Evolutionary conservation across 2,888 invertebrate species (phyloP), one percentile per base, ranked within the genome.

Genomic region (Bhutanitis thaidina): DNA sequence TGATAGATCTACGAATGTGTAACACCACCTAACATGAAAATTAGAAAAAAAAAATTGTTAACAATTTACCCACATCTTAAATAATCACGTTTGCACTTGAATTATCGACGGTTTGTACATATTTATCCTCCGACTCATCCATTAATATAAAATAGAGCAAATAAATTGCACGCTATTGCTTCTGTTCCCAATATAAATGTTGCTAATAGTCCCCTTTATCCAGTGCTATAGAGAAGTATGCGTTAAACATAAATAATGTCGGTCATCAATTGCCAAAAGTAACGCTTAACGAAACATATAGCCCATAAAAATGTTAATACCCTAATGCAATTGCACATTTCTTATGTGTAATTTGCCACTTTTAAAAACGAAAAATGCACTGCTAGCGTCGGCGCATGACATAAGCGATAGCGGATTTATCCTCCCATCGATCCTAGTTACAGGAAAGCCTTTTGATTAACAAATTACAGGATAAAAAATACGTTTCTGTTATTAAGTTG

Each of bases 301-400:
- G 83, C 70, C 85, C 77, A 86, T 88, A 85, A 87, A 87, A 81
- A 87, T 87, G 87, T 86, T 83, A 88, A 89, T 89, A 80, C 82
- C 57, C 69, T 78, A 83, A 85, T 87, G 79, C 80, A 75, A 85
- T 71, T 84, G 87, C 82, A 80, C 87, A 82, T 83, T 86, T 80
- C 83, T 84, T 84, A 73, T 80, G 70, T 77, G 82, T 80, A 88
- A 88, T 88, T 88, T 89, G 87, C 85, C 80, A 80, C 79, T 71
- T 80, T 81, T 78, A 74, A 74, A 75, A 76, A 80, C 77, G 80
- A 77, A 85, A 80, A 83, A 77, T 80, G 71, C 69, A 64, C 61
- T 68, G 64, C 62, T 60, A 50, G 59, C 57, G 50, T 27, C 49
- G 60, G 58, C 8, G n/a, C 34, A 54, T 65, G 50, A 7, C 39